phyloP scores from a whole-genome alignment of 2,797 vertebrate genomes.

The Myotis planiceps region DNA sequence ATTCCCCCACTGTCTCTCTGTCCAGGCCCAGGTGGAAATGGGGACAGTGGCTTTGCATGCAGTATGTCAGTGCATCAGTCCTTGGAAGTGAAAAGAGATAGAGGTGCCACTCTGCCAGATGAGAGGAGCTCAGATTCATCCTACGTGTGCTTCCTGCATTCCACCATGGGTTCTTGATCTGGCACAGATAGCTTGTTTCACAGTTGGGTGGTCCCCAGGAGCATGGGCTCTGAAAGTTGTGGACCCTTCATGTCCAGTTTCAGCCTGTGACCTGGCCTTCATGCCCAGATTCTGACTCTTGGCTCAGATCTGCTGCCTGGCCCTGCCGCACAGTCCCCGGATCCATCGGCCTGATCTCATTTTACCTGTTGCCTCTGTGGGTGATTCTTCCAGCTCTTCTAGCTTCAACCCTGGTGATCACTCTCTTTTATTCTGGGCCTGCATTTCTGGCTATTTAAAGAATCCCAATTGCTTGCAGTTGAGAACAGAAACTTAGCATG shows the following conservation, averaged over 20 bases:
- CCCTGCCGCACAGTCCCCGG: not conserved
- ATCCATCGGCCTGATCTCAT: not conserved
- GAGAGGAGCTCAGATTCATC: not conserved
- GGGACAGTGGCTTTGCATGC: not conserved
- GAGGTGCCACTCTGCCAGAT: not conserved
- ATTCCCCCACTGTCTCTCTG: not conserved
- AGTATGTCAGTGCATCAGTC: not conserved
- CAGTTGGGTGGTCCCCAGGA: not conserved
- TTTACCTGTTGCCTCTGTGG: not conserved
- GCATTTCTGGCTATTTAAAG: not conserved
- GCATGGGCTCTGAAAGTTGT: not conserved
- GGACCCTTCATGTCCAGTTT: not conserved
- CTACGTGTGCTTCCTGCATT: not conserved
- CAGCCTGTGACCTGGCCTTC: not conserved
- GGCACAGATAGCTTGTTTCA: not conserved
- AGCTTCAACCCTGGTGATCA: not conserved
- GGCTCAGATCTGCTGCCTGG: not conserved
- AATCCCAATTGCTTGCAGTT: not conserved
- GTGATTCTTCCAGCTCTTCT: not conserved
- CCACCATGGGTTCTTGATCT: not conserved
- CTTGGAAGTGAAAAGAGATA: slow-evolving; percentile 17
- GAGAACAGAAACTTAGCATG: not conserved
- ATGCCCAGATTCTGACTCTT: not conserved
- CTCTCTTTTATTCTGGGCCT: not conserved
- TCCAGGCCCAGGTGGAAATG: not conserved